Conservation (phyloP, 1,140 invertebrate species). For the Saccostrea cuccullata region DNA sequence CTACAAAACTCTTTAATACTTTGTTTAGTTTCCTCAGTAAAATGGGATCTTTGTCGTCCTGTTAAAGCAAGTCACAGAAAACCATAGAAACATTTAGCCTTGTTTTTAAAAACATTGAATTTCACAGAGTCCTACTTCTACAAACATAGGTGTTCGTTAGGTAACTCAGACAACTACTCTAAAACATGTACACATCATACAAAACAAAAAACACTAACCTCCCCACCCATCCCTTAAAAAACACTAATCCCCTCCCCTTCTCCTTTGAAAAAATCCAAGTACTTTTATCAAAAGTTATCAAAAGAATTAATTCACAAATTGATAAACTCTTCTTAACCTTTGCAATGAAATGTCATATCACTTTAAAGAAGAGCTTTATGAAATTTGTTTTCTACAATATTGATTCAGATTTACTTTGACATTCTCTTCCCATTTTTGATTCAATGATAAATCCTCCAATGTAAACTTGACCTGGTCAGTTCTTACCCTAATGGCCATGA, state of each 20-base stretch:
- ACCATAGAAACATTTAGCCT: background rate
- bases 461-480: background rate
- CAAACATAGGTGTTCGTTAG: background rate
- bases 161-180: background rate
- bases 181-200: background rate
- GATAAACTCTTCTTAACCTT: too few species aligned
- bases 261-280: too few species aligned
- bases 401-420: too few species aligned
- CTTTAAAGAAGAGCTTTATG: too few species aligned
- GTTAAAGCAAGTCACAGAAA: background rate
- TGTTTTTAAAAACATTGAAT: background rate
- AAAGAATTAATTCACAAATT: too few species aligned
- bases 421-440: too few species aligned
- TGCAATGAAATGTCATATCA: too few species aligned
- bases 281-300: too few species aligned
- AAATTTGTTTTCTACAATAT: too few species aligned
- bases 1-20: background rate
- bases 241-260: too few species aligned
- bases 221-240: too few species aligned
- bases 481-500: slow-evolving; percentile 65
- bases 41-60: slow-evolving; percentile 22
- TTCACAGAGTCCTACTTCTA: background rate
- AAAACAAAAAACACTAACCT: background rate
- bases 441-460: background rate
- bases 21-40: slow-evolving; percentile 24